These are phyloP conservation scores for Staurois parvus DNA, from an alignment of 2,797 vertebrate genomes.

Conservation along the genomic window DNA sequence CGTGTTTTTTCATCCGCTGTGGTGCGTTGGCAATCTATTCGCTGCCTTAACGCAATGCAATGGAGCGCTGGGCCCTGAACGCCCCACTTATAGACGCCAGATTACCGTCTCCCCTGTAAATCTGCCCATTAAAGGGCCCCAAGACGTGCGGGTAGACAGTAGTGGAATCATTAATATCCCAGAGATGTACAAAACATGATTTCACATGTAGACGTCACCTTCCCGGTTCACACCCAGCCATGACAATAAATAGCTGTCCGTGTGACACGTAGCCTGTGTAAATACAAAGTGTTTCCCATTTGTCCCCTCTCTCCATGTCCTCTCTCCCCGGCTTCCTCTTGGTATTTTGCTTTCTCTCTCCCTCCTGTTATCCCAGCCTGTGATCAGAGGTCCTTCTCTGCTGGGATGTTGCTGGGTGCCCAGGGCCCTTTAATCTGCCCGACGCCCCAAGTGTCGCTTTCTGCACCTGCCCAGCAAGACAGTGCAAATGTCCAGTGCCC, in stretches of 20 bases:
- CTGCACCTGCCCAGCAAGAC: conserved; percentile 18
- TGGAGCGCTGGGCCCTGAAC: too few species aligned
- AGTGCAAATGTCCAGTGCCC: conserved; percentile 64
- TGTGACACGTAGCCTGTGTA: background rate
- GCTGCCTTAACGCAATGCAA: too few species aligned
- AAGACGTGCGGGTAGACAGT: too few species aligned
- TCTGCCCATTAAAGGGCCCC: too few species aligned
- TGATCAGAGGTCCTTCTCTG: conserved; percentile 34
- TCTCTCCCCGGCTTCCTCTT: conserved; percentile 53
- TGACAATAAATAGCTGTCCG: conserved; percentile 25
- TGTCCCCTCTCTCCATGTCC: conserved; percentile 20
- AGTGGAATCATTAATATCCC: background rate
- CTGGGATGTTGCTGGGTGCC: conserved; percentile 3
- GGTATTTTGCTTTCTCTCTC: conserved; percentile 61
- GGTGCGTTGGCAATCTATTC: too few species aligned
- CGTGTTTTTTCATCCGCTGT: too few species aligned
- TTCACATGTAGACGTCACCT: background rate
- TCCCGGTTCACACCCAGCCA: background rate
- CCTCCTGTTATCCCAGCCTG: conserved; percentile 44
- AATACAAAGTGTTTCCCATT: conserved; percentile 42
- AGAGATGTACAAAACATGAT: background rate
- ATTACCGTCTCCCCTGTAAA: too few species aligned
- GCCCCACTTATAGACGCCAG: too few species aligned
- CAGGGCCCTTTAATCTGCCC: conserved; percentile 49
- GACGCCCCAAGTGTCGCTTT: conserved; percentile 50